phyloP scores from a whole-genome alignment of 2,113 vertebrate genomes.

The Xiphophorus maculatus region DNA sequence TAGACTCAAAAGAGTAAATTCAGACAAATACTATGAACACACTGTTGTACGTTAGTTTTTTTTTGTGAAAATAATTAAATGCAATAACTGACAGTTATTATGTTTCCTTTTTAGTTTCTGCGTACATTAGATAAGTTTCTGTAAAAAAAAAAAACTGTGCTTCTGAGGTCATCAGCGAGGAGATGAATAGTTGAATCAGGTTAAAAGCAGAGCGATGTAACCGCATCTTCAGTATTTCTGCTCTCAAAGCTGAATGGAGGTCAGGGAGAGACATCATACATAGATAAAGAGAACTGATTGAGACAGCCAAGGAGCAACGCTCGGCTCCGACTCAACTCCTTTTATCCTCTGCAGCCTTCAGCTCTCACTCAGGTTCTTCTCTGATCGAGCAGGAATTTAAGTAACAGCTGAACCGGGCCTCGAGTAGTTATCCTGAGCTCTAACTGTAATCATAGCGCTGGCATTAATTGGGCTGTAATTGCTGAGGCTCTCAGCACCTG shows the following conservation, averaged over 20 bases:
- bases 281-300: conserved; percentile 48
- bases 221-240: background rate
- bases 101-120: background rate
- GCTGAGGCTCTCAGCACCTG: conserved; percentile 83
- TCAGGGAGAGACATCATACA: conserved; percentile 41
- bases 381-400: conserved; percentile 71
- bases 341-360: conserved; percentile 11
- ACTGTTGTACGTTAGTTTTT: background rate
- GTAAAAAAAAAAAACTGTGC: background rate
- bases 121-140: background rate
- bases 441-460: conserved; percentile 79
- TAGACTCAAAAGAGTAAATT: background rate
- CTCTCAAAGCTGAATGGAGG: conserved; percentile 10
- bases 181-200: background rate
- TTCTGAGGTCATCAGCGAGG: background rate
- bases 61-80: background rate
- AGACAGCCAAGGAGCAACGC: conserved; percentile 34
- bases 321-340: conserved; percentile 22
- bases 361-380: conserved; percentile 22
- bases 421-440: conserved; percentile 75
- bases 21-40: background rate
- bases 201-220: background rate
- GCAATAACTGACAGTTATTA: background rate
- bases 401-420: conserved; percentile 70
- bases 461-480: conserved; percentile 86